These are phyloP conservation scores for Anolis apletophallus DNA, from an alignment of 2,797 vertebrate genomes.

Conservation along the genomic window DNA sequence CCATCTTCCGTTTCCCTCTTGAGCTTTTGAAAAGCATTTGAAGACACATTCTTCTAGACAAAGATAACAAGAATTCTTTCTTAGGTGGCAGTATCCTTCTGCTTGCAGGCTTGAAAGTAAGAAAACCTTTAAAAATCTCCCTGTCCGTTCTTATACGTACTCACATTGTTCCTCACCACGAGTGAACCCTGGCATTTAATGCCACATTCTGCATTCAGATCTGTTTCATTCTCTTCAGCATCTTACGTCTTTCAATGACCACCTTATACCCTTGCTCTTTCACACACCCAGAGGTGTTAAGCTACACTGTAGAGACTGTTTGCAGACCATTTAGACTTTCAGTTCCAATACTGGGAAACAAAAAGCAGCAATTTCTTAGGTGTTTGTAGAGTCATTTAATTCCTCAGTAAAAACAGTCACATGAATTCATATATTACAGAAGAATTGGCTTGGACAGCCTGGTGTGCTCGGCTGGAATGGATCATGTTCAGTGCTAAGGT, in stretches of 20 bases:
- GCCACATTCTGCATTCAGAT: not conserved
- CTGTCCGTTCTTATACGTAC: not conserved
- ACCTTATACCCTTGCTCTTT: not conserved
- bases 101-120: not conserved
- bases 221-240: not conserved
- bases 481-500: not conserved
- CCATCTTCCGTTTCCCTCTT: constrained; percentile 54
- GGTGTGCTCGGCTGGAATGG: not conserved
- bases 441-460: not conserved
- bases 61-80: constrained; percentile 8
- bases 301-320: not conserved
- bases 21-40: not conserved
- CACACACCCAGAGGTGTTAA: not conserved
- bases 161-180: not conserved
- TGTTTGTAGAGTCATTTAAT: not conserved
- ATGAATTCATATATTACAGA: not conserved
- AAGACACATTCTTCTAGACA: not conserved
- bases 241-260: not conserved
- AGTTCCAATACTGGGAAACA: not conserved
- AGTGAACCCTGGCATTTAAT: not conserved
- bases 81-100: not conserved
- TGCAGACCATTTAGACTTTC: not conserved
- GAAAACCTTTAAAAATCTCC: not conserved
- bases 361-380: not conserved
- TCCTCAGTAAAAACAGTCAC: not conserved